Conservation (phyloP, 64 coral and sea anemone genomes). For the Catalaphyllia jardinei region DNA sequence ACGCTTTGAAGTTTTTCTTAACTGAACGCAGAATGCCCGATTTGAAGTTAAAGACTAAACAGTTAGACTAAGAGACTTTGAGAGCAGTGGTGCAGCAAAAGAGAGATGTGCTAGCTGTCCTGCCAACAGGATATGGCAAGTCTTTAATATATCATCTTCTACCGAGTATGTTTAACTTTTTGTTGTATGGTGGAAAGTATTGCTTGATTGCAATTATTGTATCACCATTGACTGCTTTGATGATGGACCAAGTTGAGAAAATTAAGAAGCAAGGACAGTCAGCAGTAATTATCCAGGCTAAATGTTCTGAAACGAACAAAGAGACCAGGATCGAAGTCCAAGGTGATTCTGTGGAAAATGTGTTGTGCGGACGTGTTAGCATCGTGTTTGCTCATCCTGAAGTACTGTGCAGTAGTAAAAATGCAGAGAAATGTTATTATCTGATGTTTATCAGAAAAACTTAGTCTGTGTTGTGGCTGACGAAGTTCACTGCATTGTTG, state of each 20-base stretch:
- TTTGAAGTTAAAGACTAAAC: neutral
- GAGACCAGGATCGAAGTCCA: too few relatives aligned
- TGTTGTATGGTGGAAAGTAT: conserved; percentile 2
- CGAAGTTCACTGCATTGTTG: conserved; percentile 3
- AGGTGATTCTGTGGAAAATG: too few relatives aligned
- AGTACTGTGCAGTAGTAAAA: too few relatives aligned
- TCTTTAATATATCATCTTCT: too few relatives aligned
- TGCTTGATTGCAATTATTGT: conserved; percentile 14
- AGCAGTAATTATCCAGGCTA: neutral
- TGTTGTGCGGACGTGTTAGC: too few relatives aligned
- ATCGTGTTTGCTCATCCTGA: too few relatives aligned
- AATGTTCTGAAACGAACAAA: neutral
- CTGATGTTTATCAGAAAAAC: neutral
- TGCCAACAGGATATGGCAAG: too few relatives aligned
- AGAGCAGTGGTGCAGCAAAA: neutral
- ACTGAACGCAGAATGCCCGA: neutral
- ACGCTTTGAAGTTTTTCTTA: too few relatives aligned
- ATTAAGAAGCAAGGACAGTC: neutral
- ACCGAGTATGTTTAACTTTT: neutral
- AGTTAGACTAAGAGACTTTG: neutral
- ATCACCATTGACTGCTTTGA: conserved; percentile 15
- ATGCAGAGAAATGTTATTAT: too few relatives aligned
- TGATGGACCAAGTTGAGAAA: conserved; percentile 11
- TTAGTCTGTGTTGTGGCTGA: neutral
- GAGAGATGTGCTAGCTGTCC: too few relatives aligned